Percentiles rank a stretch among this genome's conserved stretches.
These are phyloP conservation scores for Ptyas mucosa DNA, from an alignment of 2,113 vertebrate species.

Conservation along the genomic window DNA sequence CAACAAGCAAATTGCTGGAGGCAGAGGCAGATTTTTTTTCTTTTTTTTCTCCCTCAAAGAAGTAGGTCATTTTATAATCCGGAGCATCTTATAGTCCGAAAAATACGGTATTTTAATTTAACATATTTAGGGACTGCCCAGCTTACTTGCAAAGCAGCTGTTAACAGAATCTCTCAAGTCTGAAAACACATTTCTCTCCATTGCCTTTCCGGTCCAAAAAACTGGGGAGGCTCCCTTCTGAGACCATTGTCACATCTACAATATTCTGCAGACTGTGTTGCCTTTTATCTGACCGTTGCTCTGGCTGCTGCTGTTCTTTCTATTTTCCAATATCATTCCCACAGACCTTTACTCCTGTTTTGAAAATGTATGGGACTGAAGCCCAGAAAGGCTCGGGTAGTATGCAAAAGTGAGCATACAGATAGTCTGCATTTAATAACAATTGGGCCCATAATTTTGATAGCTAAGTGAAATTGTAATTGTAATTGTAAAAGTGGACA, in stretches of 20 bases:
- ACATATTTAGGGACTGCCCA: not conserved
- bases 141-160: not conserved
- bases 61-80: too few relatives aligned
- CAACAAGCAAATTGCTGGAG: too few relatives aligned
- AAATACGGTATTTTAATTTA: not conserved
- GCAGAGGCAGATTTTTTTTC: too few relatives aligned
- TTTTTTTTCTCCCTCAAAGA: too few relatives aligned
- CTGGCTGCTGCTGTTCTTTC: not conserved
- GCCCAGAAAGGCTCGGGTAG: not conserved
- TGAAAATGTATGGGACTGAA: not conserved
- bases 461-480: not conserved
- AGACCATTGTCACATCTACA: not conserved
- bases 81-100: too few relatives aligned
- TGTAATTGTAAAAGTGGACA: not conserved
- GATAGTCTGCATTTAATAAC: not conserved
- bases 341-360: not conserved
- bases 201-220: not conserved
- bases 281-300: not conserved
- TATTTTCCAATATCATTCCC: not conserved
- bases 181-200: not conserved
- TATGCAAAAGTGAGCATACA: not conserved
- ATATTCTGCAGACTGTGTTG: not conserved
- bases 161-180: not conserved
- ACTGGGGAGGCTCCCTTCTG: not conserved
- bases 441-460: not conserved